Percentiles rank a stretch among this genome's conserved stretches.
Evolutionary conservation across 64 coral and sea anemone species (phyloP).

Genomic region (Montipora efflorescens): DNA sequence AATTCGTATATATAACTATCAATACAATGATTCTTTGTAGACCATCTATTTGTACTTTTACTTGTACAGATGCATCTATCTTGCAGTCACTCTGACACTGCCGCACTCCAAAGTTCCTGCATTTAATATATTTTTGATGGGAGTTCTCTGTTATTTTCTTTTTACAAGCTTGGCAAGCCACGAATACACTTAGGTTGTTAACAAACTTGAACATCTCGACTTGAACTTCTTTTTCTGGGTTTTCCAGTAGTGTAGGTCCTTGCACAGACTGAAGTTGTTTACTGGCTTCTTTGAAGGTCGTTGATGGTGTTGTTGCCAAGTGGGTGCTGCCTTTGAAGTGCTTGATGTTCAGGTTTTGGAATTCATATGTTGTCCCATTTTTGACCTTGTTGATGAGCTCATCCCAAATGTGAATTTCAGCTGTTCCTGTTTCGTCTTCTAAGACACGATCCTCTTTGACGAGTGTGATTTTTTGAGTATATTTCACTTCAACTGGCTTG

Average conservation of each 20-base stretch:
- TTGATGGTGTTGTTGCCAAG: slow-evolving; percentile 42
- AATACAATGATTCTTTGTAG: too few species aligned
- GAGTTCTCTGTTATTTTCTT: slow-evolving; percentile 64
- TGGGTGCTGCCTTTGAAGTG: slow-evolving; percentile 52
- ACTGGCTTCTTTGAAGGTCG: slow-evolving; percentile 41
- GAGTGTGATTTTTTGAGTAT: slow-evolving; percentile 20
- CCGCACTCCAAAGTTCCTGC: slow-evolving; percentile 57
- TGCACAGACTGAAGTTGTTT: slow-evolving; percentile 44
- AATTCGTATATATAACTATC: too few species aligned
- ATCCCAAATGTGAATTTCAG: slow-evolving; percentile 56
- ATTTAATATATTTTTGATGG: slow-evolving; percentile 65
- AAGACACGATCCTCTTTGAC: slow-evolving; percentile 72
- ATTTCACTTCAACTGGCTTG: slow-evolving; percentile 44
- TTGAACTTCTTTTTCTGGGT: slow-evolving; percentile 60
- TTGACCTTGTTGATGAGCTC: slow-evolving; percentile 33
- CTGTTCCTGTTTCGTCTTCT: slow-evolving; percentile 49
- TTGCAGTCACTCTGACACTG: slow-evolving; percentile 30
- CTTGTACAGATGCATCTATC: slow-evolving; percentile 64
- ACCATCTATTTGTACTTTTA: slow-evolving; percentile 44
- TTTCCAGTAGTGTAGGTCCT: slow-evolving; percentile 58
- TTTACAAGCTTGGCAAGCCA: slow-evolving; percentile 74
- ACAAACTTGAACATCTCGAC: slow-evolving; percentile 55
- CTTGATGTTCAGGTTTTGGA: slow-evolving; percentile 52
- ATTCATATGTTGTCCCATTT: slow-evolving; percentile 36
- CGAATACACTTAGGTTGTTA: slow-evolving; percentile 69